Base-by-base conservation (phyloP, 2,113 vertebrate species). In the Lophura nycthemera region DNA sequence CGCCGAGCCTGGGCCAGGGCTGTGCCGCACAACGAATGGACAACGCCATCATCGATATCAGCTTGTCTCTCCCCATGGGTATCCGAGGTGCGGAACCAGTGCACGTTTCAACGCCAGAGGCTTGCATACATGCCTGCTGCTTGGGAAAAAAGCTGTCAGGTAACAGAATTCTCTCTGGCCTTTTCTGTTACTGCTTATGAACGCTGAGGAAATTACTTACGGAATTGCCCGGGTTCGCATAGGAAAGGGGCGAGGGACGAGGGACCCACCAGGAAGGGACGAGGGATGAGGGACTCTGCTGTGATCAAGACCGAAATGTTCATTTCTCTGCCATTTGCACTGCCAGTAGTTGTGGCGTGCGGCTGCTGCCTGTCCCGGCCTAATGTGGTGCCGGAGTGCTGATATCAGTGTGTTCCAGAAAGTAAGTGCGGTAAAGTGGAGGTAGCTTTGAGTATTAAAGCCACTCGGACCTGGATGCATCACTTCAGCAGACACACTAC, bases 71-170 rank as follows among this genome's bases (percentile, higher is more conserved):
- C 74, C 57, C 97, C 38, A 92, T 21, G 30, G 98, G 98, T 45
- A 42, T 97, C 57, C 43, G 94, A 36, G 96, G 97, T 32, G 90
- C 54, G 1, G 98, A 98, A 56, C 98, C 98, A 0, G 13, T 82
- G 29, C 50, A 83, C 14, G 60, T 76, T 1, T 6, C 50, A 2
- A 36, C 38, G 20, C 67, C 69, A 1, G 92, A 60, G 24, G 96
- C 96, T 21, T 98, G 98, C 43, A 8, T 92, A 2, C 43, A 71
- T 19, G 27, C 79, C 14, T 98, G 98, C 97, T 98, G 98, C 80
- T 92, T 88, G 5, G 96, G 86, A 27, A n/a, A 9, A 11, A 56
- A 57, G 56, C 92, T 97, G 21, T 16, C 92, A 96, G 98, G 98
- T 98, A 95, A 97, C 20, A 21, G 30, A 13, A 14, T n/a, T 11